Evolutionary conservation across 2,888 invertebrate genomes (phyloP).

Genomic region (Rhodophaea formosa): DNA sequence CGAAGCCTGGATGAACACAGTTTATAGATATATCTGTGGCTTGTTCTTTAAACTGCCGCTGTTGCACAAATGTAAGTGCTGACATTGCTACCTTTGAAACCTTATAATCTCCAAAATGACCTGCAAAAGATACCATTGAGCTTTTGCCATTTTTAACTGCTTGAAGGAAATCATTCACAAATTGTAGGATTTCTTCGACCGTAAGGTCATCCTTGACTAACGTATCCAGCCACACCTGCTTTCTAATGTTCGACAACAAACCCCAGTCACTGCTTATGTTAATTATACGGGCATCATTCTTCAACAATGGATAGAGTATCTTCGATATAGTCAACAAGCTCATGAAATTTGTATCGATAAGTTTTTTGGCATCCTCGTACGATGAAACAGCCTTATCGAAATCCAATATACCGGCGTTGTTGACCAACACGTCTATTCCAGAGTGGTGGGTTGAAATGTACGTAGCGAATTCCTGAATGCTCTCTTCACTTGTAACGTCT

Average conservation of each 20-base stretch:
- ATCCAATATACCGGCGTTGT: conserved; percentile 89
- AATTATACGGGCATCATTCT: conserved; percentile 86
- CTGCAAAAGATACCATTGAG: conserved; percentile 67
- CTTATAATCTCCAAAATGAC: conserved; percentile 74
- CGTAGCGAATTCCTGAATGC: conserved; percentile 81
- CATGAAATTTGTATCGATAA: conserved; percentile 87
- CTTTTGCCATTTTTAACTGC: conserved; percentile 73
- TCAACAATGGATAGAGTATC: conserved; percentile 85
- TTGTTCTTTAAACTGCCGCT: conserved; percentile 72
- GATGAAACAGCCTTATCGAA: conserved; percentile 84
- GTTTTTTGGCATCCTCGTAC: conserved; percentile 85
- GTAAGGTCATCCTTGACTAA: conserved; percentile 71
- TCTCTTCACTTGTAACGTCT: conserved; percentile 84
- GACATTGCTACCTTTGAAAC: conserved; percentile 76
- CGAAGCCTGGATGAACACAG: conserved; percentile 77
- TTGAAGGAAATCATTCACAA: conserved; percentile 81
- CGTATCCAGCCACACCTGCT: conserved; percentile 70
- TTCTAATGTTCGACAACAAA: conserved; percentile 70
- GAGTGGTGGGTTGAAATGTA: conserved; percentile 82
- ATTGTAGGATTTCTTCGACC: conserved; percentile 71
- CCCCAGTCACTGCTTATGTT: conserved; percentile 85
- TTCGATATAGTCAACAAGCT: conserved; percentile 84
- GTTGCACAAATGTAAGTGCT: conserved; percentile 73
- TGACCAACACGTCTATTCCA: conserved; percentile 87
- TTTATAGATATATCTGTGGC: conserved; percentile 70